These are phyloP conservation scores for Mormyrus hasselquistii DNA, from an alignment of 2,797 vertebrate genomes.

Conservation along the genomic window DNA sequence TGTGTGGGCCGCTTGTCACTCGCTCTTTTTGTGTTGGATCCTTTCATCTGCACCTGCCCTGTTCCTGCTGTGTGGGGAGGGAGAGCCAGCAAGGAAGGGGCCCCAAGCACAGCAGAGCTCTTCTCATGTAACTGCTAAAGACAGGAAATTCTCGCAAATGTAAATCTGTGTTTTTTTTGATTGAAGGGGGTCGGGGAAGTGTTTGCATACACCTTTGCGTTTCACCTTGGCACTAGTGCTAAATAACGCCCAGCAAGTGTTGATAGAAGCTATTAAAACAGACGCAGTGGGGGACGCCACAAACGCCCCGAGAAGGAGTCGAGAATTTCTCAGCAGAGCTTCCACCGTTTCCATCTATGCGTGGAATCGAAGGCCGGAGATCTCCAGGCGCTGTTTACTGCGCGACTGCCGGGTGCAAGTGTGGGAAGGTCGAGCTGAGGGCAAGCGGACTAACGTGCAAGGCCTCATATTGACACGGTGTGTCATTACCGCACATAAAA, in stretches of 20 bases:
- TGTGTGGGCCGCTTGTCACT: not conserved
- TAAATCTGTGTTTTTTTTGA: not conserved
- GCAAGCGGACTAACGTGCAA: constrained; percentile 39
- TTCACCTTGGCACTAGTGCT: constrained; percentile 4
- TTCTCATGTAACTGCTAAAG: not conserved
- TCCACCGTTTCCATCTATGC: not conserved
- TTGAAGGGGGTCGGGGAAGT: not conserved
- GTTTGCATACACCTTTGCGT: not conserved
- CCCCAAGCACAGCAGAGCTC: not conserved
- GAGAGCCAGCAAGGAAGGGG: not conserved
- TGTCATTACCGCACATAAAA: constrained; percentile 64
- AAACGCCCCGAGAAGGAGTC: not conserved
- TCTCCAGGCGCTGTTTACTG: constrained; percentile 18
- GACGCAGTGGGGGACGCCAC: not conserved
- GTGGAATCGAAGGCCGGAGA: not conserved
- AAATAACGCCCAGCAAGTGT: constrained; percentile 9
- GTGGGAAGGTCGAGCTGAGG: constrained; percentile 54
- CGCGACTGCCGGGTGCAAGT: constrained; percentile 31
- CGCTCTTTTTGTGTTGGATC: not conserved
- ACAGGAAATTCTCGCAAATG: not conserved
- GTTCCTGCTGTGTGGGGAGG: not conserved
- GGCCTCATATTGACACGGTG: constrained; percentile 34
- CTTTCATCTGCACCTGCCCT: not conserved
- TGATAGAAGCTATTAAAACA: constrained; percentile 13
- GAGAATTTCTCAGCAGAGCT: not conserved